Conservation (phyloP, 2,888 invertebrate species). For the Danaus chrysippus region DNA sequence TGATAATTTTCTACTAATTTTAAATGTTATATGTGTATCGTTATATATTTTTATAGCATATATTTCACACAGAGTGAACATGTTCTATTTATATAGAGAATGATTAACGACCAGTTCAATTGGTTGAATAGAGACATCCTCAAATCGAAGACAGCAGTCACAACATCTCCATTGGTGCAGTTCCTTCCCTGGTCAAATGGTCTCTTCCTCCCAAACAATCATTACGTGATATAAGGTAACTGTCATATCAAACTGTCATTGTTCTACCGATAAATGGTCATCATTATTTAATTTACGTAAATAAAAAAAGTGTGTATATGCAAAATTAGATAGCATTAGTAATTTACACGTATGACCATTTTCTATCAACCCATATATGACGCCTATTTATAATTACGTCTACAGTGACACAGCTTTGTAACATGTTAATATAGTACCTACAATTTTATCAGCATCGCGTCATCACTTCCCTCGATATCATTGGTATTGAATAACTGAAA, state of each 20-base stretch:
- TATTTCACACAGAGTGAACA: slow-evolving; percentile 2
- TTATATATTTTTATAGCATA: neutral
- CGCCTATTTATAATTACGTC: too few relatives aligned
- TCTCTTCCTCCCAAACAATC: slow-evolving; percentile 62
- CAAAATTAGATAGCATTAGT: too few relatives aligned
- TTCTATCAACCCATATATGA: too few relatives aligned
- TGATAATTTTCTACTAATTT: neutral
- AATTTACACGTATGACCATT: too few relatives aligned
- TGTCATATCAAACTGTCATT: slow-evolving; percentile 9
- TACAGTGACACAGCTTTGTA: too few relatives aligned
- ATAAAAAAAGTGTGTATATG: too few relatives aligned
- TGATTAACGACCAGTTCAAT: slow-evolving; percentile 40
- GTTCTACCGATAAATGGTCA: neutral
- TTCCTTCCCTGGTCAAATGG: slow-evolving; percentile 68
- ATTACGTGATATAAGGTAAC: slow-evolving; percentile 21
- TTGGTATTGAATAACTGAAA: too few relatives aligned
- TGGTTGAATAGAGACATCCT: slow-evolving; percentile 65
- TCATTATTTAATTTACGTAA: too few relatives aligned
- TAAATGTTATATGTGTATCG: neutral
- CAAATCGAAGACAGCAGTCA: slow-evolving; percentile 56
- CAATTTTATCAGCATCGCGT: too few relatives aligned
- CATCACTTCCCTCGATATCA: too few relatives aligned
- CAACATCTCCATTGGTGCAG: slow-evolving; percentile 61
- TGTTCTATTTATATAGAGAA: slow-evolving; percentile 24
- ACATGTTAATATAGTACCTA: too few relatives aligned